These are phyloP conservation scores for Strigamia crassipes DNA, from an alignment of 2,888 invertebrate genomes.

Conservation along the genomic window DNA sequence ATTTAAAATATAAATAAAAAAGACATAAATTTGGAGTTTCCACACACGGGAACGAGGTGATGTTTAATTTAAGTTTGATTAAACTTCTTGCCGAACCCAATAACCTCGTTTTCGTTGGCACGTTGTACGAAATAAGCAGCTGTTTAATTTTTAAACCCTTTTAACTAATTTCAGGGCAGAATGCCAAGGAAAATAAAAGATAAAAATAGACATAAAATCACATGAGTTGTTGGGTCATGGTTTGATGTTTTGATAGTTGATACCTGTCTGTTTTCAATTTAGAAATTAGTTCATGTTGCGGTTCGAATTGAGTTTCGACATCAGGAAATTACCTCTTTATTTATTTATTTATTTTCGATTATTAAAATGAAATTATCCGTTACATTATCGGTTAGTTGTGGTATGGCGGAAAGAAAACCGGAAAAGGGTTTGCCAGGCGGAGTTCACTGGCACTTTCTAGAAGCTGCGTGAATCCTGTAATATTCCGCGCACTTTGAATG, in stretches of 20 bases:
- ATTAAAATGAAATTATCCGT: background rate
- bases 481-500: background rate
- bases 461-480: background rate
- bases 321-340: background rate
- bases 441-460: background rate
- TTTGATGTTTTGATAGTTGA: background rate
- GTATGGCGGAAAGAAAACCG: constrained; percentile 4
- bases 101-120: background rate
- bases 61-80: background rate
- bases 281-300: background rate
- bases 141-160: background rate
- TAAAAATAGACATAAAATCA: background rate
- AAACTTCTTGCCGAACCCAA: background rate
- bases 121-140: background rate
- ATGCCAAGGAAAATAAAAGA: constrained; percentile 13
- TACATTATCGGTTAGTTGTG: background rate
- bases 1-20: background rate
- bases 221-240: background rate
- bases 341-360: background rate
- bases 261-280: background rate
- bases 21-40: background rate
- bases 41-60: background rate
- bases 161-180: constrained; percentile 17
- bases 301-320: background rate
- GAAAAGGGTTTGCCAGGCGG: constrained; percentile 4